phyloP scores from a whole-genome alignment of 2,888 invertebrate genomes.

The Idaea dimidiata region DNA sequence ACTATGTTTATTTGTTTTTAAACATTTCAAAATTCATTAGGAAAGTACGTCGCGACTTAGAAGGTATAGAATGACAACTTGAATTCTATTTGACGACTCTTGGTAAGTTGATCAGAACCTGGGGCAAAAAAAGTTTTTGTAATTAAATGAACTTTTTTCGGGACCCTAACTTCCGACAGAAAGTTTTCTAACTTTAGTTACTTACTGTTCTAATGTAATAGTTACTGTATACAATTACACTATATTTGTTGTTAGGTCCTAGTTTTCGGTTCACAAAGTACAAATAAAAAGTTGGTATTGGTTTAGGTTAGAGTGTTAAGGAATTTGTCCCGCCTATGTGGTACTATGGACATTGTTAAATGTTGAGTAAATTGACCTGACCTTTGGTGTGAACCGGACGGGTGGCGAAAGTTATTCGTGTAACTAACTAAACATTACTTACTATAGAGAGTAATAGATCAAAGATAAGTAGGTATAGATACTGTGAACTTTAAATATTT shows the following conservation, averaged over 20 bases:
- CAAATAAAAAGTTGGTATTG: neutral
- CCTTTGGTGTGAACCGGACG: neutral
- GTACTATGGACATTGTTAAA: constrained; percentile 9
- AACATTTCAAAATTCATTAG: too few relatives aligned
- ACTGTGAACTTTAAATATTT: too few relatives aligned
- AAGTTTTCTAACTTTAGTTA: neutral
- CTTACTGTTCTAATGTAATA: neutral
- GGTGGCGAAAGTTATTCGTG: neutral
- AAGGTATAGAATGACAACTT: too few relatives aligned
- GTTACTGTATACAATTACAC: neutral
- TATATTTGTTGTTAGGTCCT: neutral
- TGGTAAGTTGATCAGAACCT: neutral
- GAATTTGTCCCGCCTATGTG: constrained; percentile 7
- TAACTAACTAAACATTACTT: neutral
- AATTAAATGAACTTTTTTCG: neutral
- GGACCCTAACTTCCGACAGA: neutral
- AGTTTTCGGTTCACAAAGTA: constrained; percentile 1
- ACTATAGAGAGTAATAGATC: too few relatives aligned
- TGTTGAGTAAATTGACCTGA: neutral
- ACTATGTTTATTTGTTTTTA: too few relatives aligned
- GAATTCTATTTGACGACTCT: too few relatives aligned
- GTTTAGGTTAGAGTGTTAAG: neutral
- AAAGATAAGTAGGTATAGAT: too few relatives aligned
- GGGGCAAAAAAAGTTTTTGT: neutral
- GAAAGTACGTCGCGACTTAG: too few relatives aligned